Conservation (phyloP, 1,140 invertebrate genomes). For the Uloborus diversus region DNA sequence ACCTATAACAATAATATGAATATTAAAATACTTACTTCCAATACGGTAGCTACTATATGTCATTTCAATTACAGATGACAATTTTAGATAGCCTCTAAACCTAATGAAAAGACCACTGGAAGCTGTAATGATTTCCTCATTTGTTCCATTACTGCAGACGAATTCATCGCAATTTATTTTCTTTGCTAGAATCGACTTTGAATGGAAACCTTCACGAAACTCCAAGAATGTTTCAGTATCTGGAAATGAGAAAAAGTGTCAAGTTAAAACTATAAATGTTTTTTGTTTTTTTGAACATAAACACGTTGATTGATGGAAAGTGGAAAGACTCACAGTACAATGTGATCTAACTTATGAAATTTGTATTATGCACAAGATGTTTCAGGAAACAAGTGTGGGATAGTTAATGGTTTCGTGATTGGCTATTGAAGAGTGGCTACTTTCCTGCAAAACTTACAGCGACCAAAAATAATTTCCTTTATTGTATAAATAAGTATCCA, state of each 20-base stretch:
- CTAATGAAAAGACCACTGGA: conserved; percentile 12
- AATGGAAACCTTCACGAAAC: conserved; percentile 24
- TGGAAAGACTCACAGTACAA: too few relatives aligned
- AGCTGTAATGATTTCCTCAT: conserved; percentile 16
- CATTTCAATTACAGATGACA: not conserved
- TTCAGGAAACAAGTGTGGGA: too few relatives aligned
- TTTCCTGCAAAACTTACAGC: too few relatives aligned
- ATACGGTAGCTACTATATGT: conserved; percentile 12
- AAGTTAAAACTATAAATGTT: not conserved
- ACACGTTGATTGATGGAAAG: too few relatives aligned
- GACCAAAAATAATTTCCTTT: too few relatives aligned
- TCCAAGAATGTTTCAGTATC: conserved; percentile 5
- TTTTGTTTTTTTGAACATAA: too few relatives aligned
- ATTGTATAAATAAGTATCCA: too few relatives aligned
- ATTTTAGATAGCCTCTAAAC: conserved; percentile 12
- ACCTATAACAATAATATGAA: too few relatives aligned
- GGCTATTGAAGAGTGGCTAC: too few relatives aligned
- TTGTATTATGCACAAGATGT: too few relatives aligned
- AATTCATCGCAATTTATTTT: not conserved
- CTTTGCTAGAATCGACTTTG: conserved; percentile 12
- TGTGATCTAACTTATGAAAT: too few relatives aligned
- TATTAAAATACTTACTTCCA: conserved; percentile 31
- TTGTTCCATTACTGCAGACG: not conserved
- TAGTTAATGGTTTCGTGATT: too few relatives aligned
- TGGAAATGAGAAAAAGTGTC: not conserved